These are phyloP conservation scores for Pocota personata DNA, from an alignment of 2,888 invertebrate genomes.

Conservation along the genomic window DNA sequence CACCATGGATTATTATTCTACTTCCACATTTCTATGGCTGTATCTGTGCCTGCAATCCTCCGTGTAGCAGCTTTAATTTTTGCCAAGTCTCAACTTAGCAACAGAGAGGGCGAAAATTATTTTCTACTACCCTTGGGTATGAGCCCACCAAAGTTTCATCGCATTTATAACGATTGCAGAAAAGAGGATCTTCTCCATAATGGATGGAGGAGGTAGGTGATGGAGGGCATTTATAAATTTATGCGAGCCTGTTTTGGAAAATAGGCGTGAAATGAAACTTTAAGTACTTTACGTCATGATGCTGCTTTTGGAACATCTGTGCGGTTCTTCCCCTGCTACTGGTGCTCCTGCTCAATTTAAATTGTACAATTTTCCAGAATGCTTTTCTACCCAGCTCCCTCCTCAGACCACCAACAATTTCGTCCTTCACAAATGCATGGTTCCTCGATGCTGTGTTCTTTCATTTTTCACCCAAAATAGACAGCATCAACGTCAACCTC, in stretches of 20 bases:
- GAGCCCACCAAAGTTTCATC: slow-evolving; percentile 25
- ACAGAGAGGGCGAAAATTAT: slow-evolving; percentile 15
- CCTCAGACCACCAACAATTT: not conserved
- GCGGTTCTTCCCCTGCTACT: slow-evolving; percentile 13
- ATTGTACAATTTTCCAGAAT: slow-evolving; percentile 50
- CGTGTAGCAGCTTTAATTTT: slow-evolving; percentile 18
- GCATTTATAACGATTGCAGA: slow-evolving; percentile 50
- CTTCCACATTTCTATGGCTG: not conserved
- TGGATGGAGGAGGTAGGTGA: slow-evolving; percentile 16
- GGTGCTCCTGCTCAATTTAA: slow-evolving; percentile 6
- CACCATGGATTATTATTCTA: not conserved
- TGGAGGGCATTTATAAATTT: slow-evolving; percentile 50
- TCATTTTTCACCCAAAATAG: slow-evolving; percentile 25
- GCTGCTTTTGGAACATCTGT: slow-evolving; percentile 52
- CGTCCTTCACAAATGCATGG: slow-evolving; percentile 1
- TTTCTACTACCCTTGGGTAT: slow-evolving; percentile 31
- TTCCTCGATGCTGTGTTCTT: not conserved
- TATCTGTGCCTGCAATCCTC: not conserved
- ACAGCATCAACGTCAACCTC: slow-evolving; percentile 31
- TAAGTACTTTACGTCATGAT: slow-evolving; percentile 54
- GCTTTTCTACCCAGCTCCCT: slow-evolving; percentile 4
- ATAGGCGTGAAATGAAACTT: slow-evolving; percentile 62
- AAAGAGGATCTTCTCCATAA: slow-evolving; percentile 37
- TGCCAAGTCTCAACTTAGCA: slow-evolving; percentile 12
- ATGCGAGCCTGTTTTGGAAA: slow-evolving; percentile 51